Conservation (phyloP, 2,797 vertebrate species). For the Monodelphis domestica region DNA sequence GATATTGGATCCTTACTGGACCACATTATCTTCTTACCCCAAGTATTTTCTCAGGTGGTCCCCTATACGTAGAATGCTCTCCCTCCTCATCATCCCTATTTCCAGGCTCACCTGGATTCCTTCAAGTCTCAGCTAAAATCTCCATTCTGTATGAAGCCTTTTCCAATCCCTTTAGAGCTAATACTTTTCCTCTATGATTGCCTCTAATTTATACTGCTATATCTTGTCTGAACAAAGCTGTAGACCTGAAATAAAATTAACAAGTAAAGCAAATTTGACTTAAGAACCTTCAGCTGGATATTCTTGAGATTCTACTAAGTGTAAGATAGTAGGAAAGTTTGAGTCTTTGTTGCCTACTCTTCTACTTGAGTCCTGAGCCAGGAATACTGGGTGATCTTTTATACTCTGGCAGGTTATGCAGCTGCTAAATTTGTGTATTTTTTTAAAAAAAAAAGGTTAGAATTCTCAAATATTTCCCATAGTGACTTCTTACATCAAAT, state of each 20-base stretch:
- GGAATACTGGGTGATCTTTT: too few species aligned
- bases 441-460: background rate
- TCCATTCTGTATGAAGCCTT: background rate
- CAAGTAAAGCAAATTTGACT: background rate
- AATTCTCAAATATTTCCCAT: background rate
- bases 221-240: background rate
- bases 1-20: background rate
- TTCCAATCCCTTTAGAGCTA: background rate
- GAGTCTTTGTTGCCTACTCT: background rate
- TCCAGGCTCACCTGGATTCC: background rate
- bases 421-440: background rate
- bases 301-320: background rate
- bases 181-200: background rate
- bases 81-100: background rate
- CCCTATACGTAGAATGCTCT: background rate
- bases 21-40: background rate
- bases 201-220: background rate
- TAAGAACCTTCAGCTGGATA: background rate
- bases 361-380: too few species aligned
- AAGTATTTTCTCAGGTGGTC: background rate
- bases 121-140: background rate
- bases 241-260: background rate
- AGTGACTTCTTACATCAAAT: background rate
- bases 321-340: background rate
- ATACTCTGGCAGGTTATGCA: background rate